Conservation (phyloP, 2,113 vertebrate genomes). For the Phylloscopus trochilus region DNA sequence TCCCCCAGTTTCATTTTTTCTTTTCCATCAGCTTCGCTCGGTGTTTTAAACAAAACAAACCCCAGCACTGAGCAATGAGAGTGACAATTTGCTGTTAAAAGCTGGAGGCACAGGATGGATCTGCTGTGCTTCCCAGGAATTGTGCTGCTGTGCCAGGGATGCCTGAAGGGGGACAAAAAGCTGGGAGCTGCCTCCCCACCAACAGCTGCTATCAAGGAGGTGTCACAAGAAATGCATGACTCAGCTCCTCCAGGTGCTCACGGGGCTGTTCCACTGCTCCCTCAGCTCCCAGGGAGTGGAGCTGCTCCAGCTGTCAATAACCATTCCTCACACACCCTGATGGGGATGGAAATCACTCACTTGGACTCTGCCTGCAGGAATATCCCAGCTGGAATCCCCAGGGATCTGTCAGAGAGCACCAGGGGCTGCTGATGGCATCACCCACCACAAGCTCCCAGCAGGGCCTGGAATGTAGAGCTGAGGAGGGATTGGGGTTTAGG, state of each 20-base stretch:
- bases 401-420: background rate
- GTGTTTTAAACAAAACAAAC: background rate
- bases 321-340: background rate
- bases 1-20: background rate
- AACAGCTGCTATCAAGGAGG: background rate
- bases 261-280: background rate
- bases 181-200: background rate
- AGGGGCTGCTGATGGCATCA: background rate
- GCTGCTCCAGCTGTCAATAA: constrained; percentile 14
- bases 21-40: background rate
- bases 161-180: background rate
- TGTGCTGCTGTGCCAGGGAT: background rate
- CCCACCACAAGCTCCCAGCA: fast-evolving
- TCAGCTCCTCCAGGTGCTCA: constrained; percentile 19
- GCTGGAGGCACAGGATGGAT: background rate
- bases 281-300: background rate
- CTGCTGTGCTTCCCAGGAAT: background rate
- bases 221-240: constrained; percentile 24
- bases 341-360: background rate
- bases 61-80: background rate
- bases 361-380: background rate
- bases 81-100: background rate
- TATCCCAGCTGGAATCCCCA: background rate
- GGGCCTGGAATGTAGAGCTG: background rate
- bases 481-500: background rate